These are phyloP conservation scores for Agriopis marginaria DNA, from an alignment of 2,888 invertebrate species.

Conservation along the genomic window DNA sequence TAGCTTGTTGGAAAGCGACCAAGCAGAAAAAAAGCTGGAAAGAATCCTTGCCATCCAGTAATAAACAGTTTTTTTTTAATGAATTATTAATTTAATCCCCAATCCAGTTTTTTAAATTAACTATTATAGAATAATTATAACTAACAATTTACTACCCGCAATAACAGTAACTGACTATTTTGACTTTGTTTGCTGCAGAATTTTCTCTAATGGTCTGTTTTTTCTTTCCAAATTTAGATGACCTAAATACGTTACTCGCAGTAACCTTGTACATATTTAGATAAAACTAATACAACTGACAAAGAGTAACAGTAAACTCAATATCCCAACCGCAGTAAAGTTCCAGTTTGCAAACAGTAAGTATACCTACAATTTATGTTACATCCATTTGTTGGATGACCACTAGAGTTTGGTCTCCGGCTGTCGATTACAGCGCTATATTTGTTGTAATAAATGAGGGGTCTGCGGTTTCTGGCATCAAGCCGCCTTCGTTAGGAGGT, in stretches of 20 bases:
- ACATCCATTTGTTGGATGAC: conserved; percentile 53
- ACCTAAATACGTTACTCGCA: neutral
- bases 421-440: conserved; percentile 45
- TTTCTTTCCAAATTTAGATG: no score
- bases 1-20: no score
- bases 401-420: conserved; percentile 50
- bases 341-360: conserved; percentile 56
- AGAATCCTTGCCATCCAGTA: no score
- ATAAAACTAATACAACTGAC: conserved; percentile 58
- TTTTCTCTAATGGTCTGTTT: no score
- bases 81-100: no score
- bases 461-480: conserved; percentile 54
- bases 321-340: conserved; percentile 50
- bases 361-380: conserved; percentile 54
- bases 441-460: conserved; percentile 41
- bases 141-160: no score
- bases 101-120: no score
- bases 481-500: conserved; percentile 54
- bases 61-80: no score
- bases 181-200: no score
- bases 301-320: conserved; percentile 60
- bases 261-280: conserved; percentile 38
- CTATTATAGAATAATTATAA: no score
- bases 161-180: no score
- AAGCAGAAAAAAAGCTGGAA: no score